These are phyloP conservation scores for Crocuta crocuta DNA, from an alignment of 2,113 vertebrate genomes.

Conservation along the genomic window DNA sequence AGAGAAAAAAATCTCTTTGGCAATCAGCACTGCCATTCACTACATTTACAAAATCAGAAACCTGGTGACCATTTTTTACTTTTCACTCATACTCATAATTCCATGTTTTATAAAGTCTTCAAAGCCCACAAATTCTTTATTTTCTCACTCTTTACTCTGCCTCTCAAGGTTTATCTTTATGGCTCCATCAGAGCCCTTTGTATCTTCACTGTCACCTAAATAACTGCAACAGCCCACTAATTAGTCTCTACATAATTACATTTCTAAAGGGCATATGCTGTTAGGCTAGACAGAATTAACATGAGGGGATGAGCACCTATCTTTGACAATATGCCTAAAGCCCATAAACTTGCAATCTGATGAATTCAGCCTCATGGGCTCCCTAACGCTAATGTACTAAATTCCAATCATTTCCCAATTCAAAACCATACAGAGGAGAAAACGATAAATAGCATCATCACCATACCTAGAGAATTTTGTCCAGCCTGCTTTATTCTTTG, in stretches of 20 bases:
- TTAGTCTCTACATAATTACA: conserved; percentile 71
- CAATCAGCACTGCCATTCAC: background rate
- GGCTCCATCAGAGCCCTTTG: background rate
- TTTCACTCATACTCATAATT: background rate
- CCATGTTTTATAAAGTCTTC: background rate
- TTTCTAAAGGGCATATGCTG: conserved; percentile 64
- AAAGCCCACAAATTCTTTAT: background rate
- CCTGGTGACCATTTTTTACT: background rate
- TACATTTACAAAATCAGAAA: background rate
- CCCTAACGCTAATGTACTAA: background rate
- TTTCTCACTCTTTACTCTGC: background rate
- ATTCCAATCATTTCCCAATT: conserved; percentile 14
- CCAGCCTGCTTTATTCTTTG: background rate
- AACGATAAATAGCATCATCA: background rate
- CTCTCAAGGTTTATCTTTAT: conserved; percentile 51
- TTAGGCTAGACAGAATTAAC: conserved; percentile 40
- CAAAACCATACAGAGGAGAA: background rate
- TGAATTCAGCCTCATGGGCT: background rate
- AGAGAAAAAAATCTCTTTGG: background rate
- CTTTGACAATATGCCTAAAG: conserved; percentile 29
- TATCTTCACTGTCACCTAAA: conserved; percentile 61
- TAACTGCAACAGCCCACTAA: conserved; percentile 48
- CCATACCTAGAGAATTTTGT: background rate
- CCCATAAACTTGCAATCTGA: background rate
- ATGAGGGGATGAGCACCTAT: background rate